phyloP scores from a whole-genome alignment of 2,888 invertebrate genomes.

The Gisinianus flammeolus region DNA sequence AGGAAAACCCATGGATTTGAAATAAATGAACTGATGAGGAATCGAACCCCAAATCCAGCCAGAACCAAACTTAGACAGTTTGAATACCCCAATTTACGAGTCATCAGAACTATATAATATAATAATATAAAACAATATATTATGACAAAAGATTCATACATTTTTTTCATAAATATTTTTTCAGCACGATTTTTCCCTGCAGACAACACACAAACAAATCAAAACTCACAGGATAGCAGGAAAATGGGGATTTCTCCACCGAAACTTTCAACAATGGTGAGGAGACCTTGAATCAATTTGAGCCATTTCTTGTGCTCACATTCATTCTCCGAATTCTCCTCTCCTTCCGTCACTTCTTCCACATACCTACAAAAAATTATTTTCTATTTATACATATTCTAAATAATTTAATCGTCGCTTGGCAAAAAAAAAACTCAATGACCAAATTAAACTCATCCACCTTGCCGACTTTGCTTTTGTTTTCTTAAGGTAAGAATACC shows the following conservation, averaged over 20 bases:
- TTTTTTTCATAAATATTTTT: too few species aligned
- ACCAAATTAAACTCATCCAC: too few species aligned
- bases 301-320: conserved; percentile 16
- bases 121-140: not conserved
- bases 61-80: not conserved
- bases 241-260: not conserved
- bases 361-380: conserved; percentile 8
- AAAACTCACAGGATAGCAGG: not conserved
- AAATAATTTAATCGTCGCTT: too few species aligned
- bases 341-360: conserved; percentile 13
- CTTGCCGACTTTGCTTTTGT: too few species aligned
- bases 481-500: too few species aligned
- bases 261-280: not conserved
- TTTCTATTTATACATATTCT: too few species aligned
- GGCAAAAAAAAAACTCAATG: too few species aligned
- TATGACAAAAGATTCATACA: too few species aligned
- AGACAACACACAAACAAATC: not conserved
- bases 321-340: not conserved
- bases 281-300: conserved; percentile 1
- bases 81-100: not conserved
- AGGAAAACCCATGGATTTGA: not conserved
- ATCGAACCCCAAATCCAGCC: not conserved
- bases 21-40: not conserved
- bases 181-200: too few species aligned
- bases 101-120: not conserved